Percentiles rank a stretch among this genome's conserved stretches.
Conservation (phyloP, 2,797 vertebrate genomes). For the Hemitrygon akajei region DNA sequence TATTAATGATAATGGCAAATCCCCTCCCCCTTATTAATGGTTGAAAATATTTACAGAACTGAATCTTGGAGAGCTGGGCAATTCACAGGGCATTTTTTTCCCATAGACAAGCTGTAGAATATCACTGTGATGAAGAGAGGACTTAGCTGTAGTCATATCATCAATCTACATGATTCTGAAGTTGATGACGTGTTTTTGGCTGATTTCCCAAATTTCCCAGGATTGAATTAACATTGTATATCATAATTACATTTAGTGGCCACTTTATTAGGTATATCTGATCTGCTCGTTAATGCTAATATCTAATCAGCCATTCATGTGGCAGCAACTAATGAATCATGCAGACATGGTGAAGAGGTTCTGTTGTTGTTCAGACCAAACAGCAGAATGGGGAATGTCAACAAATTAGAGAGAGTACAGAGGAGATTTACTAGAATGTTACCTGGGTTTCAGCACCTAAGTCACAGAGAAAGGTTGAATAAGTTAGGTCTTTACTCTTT, state of each 20-base stretch:
- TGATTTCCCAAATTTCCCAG: background rate
- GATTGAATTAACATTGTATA: background rate
- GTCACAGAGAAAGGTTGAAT: too few species aligned
- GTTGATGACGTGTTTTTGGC: background rate
- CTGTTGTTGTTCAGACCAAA: too few species aligned
- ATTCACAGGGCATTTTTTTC: background rate
- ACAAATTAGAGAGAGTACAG: too few species aligned
- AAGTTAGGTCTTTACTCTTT: too few species aligned
- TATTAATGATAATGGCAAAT: background rate
- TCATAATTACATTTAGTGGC: background rate
- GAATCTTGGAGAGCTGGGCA: background rate
- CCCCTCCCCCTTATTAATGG: background rate
- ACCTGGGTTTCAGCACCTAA: too few species aligned
- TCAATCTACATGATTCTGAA: background rate
- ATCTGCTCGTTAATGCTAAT: too few species aligned
- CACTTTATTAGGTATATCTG: too few species aligned
- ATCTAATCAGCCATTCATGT: too few species aligned
- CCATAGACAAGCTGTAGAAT: background rate
- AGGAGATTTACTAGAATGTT: too few species aligned
- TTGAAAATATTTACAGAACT: background rate
- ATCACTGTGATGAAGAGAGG: background rate
- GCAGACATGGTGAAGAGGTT: too few species aligned
- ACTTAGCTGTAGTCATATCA: background rate
- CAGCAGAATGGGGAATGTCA: too few species aligned
- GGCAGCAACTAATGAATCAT: too few species aligned